These are phyloP conservation scores for Euborellia annulipes DNA, from an alignment of 1,140 invertebrate genomes.

Conservation along the genomic window DNA sequence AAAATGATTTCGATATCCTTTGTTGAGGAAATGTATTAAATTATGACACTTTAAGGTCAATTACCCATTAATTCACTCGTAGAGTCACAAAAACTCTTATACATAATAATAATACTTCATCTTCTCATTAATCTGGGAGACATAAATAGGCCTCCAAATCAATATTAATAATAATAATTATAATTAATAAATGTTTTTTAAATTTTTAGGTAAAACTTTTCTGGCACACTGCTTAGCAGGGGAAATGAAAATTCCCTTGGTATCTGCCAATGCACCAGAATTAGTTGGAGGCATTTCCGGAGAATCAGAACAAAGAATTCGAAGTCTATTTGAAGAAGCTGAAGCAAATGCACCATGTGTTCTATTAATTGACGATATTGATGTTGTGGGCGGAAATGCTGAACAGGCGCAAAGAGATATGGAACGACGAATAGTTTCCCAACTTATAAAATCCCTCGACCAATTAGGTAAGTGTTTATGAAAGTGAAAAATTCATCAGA, in stretches of 20 bases:
- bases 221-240: slow-evolving; percentile 15
- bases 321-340: slow-evolving; percentile 80
- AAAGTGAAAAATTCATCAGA: not conserved
- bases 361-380: slow-evolving; percentile 90
- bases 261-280: slow-evolving; percentile 81
- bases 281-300: slow-evolving; percentile 88
- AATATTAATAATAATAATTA: too few relatives aligned
- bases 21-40: too few relatives aligned
- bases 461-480: not conserved
- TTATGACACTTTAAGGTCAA: too few relatives aligned
- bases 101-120: too few relatives aligned
- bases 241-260: slow-evolving; percentile 50
- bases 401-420: slow-evolving; percentile 83
- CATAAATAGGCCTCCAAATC: too few relatives aligned
- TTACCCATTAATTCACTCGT: too few relatives aligned
- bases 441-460: slow-evolving; percentile 36
- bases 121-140: too few relatives aligned
- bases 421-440: slow-evolving; percentile 87
- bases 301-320: slow-evolving; percentile 84
- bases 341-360: slow-evolving; percentile 57
- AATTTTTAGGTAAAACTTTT: slow-evolving; percentile 3
- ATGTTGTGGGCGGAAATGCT: slow-evolving; percentile 73
- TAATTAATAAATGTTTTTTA: too few relatives aligned
- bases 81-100: too few relatives aligned
- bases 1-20: too few relatives aligned